These are phyloP conservation scores for Anas platyrhynchos DNA, from an alignment of 2,113 vertebrate species.

Conservation along the genomic window DNA sequence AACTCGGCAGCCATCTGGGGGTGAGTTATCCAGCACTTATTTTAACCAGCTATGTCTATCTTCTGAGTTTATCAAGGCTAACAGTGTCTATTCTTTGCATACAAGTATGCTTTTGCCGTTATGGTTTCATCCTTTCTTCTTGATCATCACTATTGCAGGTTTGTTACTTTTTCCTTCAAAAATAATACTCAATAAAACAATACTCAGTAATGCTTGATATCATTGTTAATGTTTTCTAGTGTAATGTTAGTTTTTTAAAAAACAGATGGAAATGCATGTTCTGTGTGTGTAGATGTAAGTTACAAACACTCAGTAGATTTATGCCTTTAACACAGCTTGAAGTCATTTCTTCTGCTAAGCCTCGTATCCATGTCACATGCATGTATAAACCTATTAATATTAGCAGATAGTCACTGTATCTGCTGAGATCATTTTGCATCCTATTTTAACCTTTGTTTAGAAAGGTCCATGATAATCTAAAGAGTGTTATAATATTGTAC, in stretches of 20 bases:
- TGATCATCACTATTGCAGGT: not conserved
- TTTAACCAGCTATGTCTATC: not conserved
- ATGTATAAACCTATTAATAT: not conserved
- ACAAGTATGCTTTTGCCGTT: not conserved
- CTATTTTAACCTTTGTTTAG: not conserved
- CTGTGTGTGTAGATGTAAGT: not conserved
- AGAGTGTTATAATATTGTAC: not conserved
- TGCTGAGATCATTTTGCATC: not conserved
- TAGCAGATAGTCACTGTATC: not conserved
- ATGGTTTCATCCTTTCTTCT: not conserved
- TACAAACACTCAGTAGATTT: not conserved
- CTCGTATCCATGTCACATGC: not conserved
- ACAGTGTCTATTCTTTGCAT: not conserved
- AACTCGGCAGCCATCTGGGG: constrained; percentile 94
- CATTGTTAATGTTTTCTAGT: not conserved
- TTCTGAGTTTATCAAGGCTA: not conserved
- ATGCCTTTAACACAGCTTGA: not conserved
- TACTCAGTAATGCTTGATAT: not conserved
- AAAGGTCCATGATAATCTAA: not conserved
- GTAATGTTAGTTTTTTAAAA: not conserved
- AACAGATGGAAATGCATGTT: not conserved
- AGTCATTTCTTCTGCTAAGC: not conserved
- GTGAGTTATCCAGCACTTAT: constrained; percentile 71
- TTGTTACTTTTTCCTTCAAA: not conserved
- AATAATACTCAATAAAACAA: not conserved